Conservation (phyloP, 1,140 invertebrate genomes). For the Carposina sasakii region DNA sequence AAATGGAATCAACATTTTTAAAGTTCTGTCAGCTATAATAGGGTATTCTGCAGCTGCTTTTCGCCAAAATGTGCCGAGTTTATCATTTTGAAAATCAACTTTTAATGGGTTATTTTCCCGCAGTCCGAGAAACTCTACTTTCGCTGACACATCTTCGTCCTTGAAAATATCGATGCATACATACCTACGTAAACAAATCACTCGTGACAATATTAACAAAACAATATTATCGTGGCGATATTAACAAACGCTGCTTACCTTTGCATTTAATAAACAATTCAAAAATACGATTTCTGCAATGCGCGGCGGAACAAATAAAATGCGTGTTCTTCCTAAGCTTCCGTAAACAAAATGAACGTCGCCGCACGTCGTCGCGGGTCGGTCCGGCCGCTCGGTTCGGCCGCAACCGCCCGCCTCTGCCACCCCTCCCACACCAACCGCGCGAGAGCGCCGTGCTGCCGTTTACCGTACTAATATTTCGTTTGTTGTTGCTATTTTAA, state of each 20-base stretch:
- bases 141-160: background rate
- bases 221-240: too few relatives aligned
- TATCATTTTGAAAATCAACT: conserved; percentile 29
- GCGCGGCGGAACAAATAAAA: background rate
- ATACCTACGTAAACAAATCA: background rate
- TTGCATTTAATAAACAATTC: background rate
- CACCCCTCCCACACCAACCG: too few relatives aligned
- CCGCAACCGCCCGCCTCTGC: background rate
- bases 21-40: too few relatives aligned
- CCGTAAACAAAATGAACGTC: background rate
- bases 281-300: background rate
- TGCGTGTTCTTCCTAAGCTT: background rate
- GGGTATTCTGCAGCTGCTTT: conserved; percentile 26
- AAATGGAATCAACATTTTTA: conserved; percentile 33
- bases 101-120: conserved; percentile 25
- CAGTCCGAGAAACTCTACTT: background rate
- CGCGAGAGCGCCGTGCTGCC: background rate
- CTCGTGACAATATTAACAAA: too few relatives aligned
- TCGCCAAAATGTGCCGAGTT: conserved; percentile 25
- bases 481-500: too few relatives aligned
- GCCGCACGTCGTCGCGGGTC: background rate
- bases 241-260: background rate
- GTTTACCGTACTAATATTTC: too few relatives aligned
- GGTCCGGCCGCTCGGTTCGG: background rate
- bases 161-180: background rate